Base-by-base conservation (phyloP, 2,113 vertebrate species). In the Toxotes chatareus region DNA sequence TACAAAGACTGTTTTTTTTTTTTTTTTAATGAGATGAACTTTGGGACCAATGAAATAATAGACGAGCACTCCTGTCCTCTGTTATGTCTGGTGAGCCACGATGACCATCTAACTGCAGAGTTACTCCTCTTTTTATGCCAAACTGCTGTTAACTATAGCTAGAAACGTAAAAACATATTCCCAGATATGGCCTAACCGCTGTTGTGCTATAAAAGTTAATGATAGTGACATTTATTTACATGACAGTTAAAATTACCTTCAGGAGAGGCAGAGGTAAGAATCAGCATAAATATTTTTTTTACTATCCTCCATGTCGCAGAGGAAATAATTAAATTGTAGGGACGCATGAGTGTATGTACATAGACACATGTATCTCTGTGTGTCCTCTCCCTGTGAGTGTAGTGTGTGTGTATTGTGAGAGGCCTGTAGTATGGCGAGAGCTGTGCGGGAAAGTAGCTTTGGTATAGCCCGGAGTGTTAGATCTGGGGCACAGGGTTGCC, bases 401-500 rank as follows among this genome's bases (percentile, higher is more conserved):
- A 10, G 51, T 74, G 80, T 64, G 59, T 72, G 47, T 66, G 73
- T 73, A 53, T 17, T 40, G 38, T 76, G 17, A 65, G 64, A 47
- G 56, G 62, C 51, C 55, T 36, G 21, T 68, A 61, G 67, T 51
- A 5, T 31, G 73, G 59, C 42, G n/a, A 67, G 67, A 13, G 5
- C 12, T 63, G 27, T 27, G 63, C 19, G 1, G 38, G 40, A 80
- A 72, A 76, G 57, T 23, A 66, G 21, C 34, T 32, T 62, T 11
- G 46, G 67, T 67, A 10, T 11, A 59, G 63, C 71, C 3, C 3
- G 42, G 51, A 76, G 83, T 65, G 53, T 73, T 67, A 40, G 88
- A 82, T 90, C 40, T 13, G 47, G 75, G 83, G 72, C 27, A 21
- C 69, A 79, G 27, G n/a, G 73, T 93, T 93, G 79, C 90, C 2